Conservation (phyloP, 2,113 vertebrate species). For the Xenopus tropicalis region UCB_Xtro_10.0 CM004448.2:124067001-124067500, state of each 20-base stretch:
- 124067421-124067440: neutral
- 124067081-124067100: constrained; percentile 12
- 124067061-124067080: constrained; percentile 3
- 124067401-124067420: constrained; percentile 8
- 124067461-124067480: constrained; percentile 21
- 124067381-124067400: constrained; percentile 15
- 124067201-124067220: constrained; percentile 10
- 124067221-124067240: neutral
- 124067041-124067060: constrained; percentile 5
- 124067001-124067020: neutral
- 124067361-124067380: constrained; percentile 4
- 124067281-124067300: neutral
- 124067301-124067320: constrained; percentile 27
- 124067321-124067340: constrained; percentile 17
- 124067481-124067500: constrained; percentile 13
- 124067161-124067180: constrained; percentile 23
- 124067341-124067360: constrained; percentile 19
- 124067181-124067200: constrained; percentile 5
- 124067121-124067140: neutral
- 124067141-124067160: constrained; percentile 21
- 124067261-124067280: constrained; percentile 4
- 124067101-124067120: constrained; percentile 10
- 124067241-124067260: neutral
- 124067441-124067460: neutral
- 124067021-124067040: constrained; percentile 14